A percentile compares a stretch with the other conserved stretches of the same genome.
Conservation (phyloP, 2,888 invertebrate genomes). For the Ormia ochracea region DNA sequence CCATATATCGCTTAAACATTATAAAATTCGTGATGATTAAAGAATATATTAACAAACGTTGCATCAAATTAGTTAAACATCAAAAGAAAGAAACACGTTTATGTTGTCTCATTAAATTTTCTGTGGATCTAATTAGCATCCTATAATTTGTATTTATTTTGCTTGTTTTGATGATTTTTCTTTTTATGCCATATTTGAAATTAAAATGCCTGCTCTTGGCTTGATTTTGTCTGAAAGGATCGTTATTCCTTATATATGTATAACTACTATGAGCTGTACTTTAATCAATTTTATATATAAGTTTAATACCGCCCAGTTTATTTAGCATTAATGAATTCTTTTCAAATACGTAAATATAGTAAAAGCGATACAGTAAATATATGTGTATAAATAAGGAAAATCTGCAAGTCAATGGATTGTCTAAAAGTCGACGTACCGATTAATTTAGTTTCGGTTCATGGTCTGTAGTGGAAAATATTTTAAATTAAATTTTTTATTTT, state of each 20-base stretch:
- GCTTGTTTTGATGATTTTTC: neutral
- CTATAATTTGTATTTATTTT: neutral
- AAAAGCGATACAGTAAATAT: neutral
- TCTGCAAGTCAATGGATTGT: neutral
- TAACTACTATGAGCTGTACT: conserved; percentile 1
- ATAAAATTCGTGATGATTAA: neutral
- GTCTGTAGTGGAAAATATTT: too few relatives aligned
- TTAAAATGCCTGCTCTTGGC: neutral
- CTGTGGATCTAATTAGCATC: neutral
- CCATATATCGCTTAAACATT: neutral
- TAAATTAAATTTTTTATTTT: too few relatives aligned
- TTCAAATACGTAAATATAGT: neutral
- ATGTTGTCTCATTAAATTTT: neutral
- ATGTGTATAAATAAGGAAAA: neutral
- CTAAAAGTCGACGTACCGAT: too few relatives aligned
- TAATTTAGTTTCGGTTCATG: too few relatives aligned
- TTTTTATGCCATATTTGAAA: neutral
- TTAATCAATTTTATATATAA: conserved; percentile 10
- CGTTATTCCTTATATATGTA: neutral
- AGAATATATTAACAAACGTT: neutral
- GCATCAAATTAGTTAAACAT: neutral
- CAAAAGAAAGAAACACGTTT: neutral
- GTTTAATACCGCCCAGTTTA: neutral
- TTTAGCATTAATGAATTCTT: neutral
- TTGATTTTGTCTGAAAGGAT: neutral